These are phyloP conservation scores for Varanus komodoensis DNA, from an alignment of 2,113 vertebrate species.

Conservation along the genomic window DNA sequence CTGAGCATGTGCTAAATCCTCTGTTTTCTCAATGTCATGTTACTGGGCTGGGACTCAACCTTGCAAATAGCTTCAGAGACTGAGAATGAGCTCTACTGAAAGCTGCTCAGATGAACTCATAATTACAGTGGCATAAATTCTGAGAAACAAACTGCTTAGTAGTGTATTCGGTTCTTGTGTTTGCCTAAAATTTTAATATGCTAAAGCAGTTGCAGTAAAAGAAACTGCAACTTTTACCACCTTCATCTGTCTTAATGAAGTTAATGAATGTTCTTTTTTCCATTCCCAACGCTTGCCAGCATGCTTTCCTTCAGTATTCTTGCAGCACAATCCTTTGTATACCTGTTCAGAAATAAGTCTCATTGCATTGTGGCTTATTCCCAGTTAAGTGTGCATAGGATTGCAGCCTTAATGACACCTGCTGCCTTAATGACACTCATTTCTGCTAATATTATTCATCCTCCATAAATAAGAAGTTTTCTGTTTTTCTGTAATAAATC, in stretches of 20 bases:
- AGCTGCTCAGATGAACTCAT: too few relatives aligned
- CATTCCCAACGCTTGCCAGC: conserved; percentile 11
- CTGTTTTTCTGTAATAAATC: conserved; percentile 44
- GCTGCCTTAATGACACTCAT: conserved; percentile 30
- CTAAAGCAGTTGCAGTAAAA: conserved; percentile 12
- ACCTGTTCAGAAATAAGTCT: not conserved
- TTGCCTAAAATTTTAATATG: conserved; percentile 24
- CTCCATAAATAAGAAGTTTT: conserved; percentile 40
- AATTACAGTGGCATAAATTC: not conserved
- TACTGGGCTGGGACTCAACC: too few relatives aligned
- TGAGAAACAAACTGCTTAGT: not conserved
- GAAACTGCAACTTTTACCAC: conserved; percentile 25
- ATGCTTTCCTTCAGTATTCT: conserved; percentile 45
- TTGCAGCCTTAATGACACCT: conserved; percentile 12
- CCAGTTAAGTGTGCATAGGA: not conserved
- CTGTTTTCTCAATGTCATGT: too few relatives aligned
- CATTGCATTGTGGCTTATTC: not conserved
- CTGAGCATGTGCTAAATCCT: too few relatives aligned
- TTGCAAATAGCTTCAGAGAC: too few relatives aligned
- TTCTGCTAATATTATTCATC: conserved; percentile 32
- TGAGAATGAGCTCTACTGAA: too few relatives aligned
- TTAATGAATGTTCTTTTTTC: conserved; percentile 28
- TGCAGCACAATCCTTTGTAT: not conserved
- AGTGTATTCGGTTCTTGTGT: not conserved
- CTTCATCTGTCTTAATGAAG: conserved; percentile 46